Evolutionary conservation across 1,140 invertebrate genomes (phyloP), one percentile per base, ranked within the genome.

Genomic region (Zaprionus kolodkinae): DNA sequence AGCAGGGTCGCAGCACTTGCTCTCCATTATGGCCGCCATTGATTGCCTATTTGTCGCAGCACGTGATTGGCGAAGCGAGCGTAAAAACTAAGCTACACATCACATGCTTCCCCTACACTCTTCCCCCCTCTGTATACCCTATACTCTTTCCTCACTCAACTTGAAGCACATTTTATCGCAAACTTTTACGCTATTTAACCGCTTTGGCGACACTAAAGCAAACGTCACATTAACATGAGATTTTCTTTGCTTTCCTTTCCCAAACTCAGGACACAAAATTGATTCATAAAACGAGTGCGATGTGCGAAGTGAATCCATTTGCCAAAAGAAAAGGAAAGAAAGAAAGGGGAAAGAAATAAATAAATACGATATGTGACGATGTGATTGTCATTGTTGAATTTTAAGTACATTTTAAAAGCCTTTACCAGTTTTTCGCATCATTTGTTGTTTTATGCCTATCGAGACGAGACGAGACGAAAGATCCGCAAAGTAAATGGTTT

Each of bases 361-460:
- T 76, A 72, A 83, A 83, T 72, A 50, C 70, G 82, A 73, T 72
- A 75, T 80, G 64, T 76, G 72, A 57, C 68, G 62, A 57, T 71
- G 62, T 62, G 83, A 78, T 74, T 87, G 70, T 68, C 69, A 78
- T 89, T 89, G 85, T 89, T 88, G 78, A 79, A 76, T 88, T 88
- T 81, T 89, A 88, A 88, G 85, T 85, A 87, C 83, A 89, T 88
- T 89, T 89, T 88, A 89, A 88, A 88, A 88, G 54, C 81, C 84
- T 88, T 88, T 72, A 73, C 78, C 84, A 89, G 84, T 89, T 88
- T 88, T 85, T 88, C 84, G 84, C 84, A 76, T 88, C 85, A 88
- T 88, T 88, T 88, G 85, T 79, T 74, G 74, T 74, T 89, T 89
- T 89, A 88, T 89, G 81, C 70, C 54, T 35, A 45, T 55, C 52